phyloP scores from a whole-genome alignment of 2,113 vertebrate species.

The Dromas ardeola region DNA sequence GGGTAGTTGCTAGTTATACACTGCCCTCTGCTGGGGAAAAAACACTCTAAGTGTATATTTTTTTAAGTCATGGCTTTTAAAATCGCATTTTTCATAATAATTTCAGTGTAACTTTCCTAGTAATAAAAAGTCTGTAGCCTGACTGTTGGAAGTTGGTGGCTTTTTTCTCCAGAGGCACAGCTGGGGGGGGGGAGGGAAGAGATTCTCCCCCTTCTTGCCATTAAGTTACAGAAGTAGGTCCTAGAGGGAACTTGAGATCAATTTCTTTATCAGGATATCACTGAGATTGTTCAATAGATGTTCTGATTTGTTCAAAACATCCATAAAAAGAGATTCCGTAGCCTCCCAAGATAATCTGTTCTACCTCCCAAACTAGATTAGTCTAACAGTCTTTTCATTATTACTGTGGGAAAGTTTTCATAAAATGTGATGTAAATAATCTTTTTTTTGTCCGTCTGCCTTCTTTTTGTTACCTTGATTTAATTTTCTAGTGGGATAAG shows the following conservation, averaged over 20 bases:
- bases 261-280: neutral
- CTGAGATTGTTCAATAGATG: neutral
- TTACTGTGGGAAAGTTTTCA: neutral
- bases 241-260: neutral
- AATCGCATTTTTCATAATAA: neutral
- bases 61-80: neutral
- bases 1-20: slow-evolving; percentile 24
- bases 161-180: neutral
- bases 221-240: neutral
- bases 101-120: neutral
- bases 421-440: neutral
- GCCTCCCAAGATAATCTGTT: neutral
- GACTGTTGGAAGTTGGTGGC: neutral
- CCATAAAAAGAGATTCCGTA: neutral
- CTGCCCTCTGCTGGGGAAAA: slow-evolving; percentile 69
- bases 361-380: neutral
- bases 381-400: neutral
- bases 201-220: neutral
- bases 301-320: neutral
- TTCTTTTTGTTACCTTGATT: neutral
- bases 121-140: neutral
- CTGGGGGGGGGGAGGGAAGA: neutral
- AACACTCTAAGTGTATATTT: neutral
- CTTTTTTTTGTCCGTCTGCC: neutral
- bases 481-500: neutral